Evolutionary conservation across 2,888 invertebrate species (phyloP).

Genomic region (Heterodera filipjevi): DNA sequence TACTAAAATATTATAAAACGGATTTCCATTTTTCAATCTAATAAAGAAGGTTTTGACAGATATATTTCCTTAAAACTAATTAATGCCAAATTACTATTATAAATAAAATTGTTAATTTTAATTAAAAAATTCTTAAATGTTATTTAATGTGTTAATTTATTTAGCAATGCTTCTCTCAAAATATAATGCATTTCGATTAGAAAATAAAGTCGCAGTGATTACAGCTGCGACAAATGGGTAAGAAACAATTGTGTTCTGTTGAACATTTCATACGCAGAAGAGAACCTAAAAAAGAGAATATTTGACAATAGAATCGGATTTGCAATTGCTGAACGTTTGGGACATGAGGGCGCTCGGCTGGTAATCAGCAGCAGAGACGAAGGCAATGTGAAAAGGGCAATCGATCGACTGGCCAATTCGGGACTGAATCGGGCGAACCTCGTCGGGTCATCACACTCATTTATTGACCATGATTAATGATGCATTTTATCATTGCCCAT

Average conservation of each 20-base stretch:
- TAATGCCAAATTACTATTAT: too few species aligned
- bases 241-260: background rate
- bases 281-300: too few species aligned
- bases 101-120: too few species aligned
- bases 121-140: background rate
- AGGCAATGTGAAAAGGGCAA: slow-evolving; percentile 80
- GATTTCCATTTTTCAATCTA: too few species aligned
- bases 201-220: slow-evolving; percentile 60
- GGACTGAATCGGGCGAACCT: slow-evolving; percentile 73
- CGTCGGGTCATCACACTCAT: slow-evolving; percentile 73
- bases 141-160: background rate
- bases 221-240: slow-evolving; percentile 62
- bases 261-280: background rate
- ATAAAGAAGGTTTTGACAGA: too few species aligned
- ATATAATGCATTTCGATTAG: slow-evolving; percentile 51
- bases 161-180: slow-evolving; percentile 29
- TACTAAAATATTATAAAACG: too few species aligned
- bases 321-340: slow-evolving; percentile 84
- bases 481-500: too few species aligned
- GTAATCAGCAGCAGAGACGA: slow-evolving; percentile 88
- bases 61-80: too few species aligned
- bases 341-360: slow-evolving; percentile 86
- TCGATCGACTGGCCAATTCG: slow-evolving; percentile 74
- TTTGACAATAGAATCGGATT: slow-evolving; percentile 82
- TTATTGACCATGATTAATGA: background rate